phyloP scores from a whole-genome alignment of 2,888 invertebrate species.

The Napeogenes inachia region DNA sequence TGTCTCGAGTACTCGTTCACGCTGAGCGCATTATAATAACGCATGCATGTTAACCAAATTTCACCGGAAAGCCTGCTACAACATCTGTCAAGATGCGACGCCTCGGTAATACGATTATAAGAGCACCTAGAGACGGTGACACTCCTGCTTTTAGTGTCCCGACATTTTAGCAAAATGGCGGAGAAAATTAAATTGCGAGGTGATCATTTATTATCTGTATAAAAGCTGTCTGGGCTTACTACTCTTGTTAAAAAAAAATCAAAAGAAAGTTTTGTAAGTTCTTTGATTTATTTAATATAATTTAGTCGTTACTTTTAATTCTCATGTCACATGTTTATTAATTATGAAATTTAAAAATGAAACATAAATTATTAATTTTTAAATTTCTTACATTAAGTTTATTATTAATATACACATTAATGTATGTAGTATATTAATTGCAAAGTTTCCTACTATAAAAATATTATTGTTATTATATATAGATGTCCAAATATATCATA shows the following conservation, averaged over 20 bases:
- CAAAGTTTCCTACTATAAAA: too few species aligned
- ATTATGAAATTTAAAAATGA: too few species aligned
- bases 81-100: constrained; percentile 38
- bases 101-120: constrained; percentile 62
- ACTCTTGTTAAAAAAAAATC: neutral
- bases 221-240: constrained; percentile 7
- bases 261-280: too few species aligned
- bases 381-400: too few species aligned
- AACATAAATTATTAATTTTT: too few species aligned
- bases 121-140: constrained; percentile 35
- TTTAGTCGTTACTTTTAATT: too few species aligned
- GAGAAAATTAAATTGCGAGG: constrained; percentile 32
- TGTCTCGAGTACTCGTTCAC: constrained; percentile 11
- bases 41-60: constrained; percentile 38
- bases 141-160: constrained; percentile 12
- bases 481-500: too few species aligned
- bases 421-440: too few species aligned
- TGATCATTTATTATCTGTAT: constrained; percentile 21
- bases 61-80: constrained; percentile 32
- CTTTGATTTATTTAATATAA: too few species aligned
- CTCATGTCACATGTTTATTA: too few species aligned
- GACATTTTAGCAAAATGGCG: constrained; percentile 31
- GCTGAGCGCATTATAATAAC: constrained; percentile 30
- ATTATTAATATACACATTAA: too few species aligned
- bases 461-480: too few species aligned